Evolutionary conservation across 2,888 invertebrate species (phyloP).

Genomic region (Sturmia bella): DNA sequence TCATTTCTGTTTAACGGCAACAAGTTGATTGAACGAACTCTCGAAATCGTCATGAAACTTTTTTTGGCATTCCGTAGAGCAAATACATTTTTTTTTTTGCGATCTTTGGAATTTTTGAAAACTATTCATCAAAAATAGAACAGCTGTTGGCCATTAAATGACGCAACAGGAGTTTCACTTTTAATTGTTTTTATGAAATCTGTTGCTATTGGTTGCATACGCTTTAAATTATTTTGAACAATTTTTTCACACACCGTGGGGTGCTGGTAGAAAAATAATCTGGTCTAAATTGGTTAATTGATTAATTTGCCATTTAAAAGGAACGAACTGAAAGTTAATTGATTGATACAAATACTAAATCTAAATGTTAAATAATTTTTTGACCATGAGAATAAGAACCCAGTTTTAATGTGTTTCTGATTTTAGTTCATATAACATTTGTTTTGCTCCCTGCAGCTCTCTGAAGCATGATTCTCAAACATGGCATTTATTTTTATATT

Average conservation of each 20-base stretch:
- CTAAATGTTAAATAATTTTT: too few species aligned
- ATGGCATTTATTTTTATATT: too few species aligned
- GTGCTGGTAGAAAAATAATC: too few species aligned
- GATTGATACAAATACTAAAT: too few species aligned
- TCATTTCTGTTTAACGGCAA: slow-evolving; percentile 15
- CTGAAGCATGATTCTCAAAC: too few species aligned
- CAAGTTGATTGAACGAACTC: slow-evolving; percentile 46
- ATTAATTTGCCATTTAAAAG: too few species aligned
- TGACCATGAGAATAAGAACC: too few species aligned
- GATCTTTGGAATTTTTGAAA: slow-evolving; percentile 6
- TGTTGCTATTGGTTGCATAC: neutral
- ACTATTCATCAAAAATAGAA: slow-evolving; percentile 1
- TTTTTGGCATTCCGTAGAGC: neutral
- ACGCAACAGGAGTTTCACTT: slow-evolving; percentile 55
- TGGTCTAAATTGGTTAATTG: too few species aligned
- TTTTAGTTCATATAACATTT: too few species aligned
- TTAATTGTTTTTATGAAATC: slow-evolving; percentile 25
- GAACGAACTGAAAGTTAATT: too few species aligned
- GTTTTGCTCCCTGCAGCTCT: too few species aligned
- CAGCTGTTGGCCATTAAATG: slow-evolving; percentile 27
- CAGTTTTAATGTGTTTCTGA: too few species aligned
- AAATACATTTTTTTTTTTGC: neutral
- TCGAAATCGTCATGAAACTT: neutral
- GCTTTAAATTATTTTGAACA: neutral
- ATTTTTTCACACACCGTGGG: neutral